These are phyloP conservation scores for Hypsibius dujardini DNA, from an alignment of 1,140 invertebrate genomes.

Conservation along the genomic window DNA sequence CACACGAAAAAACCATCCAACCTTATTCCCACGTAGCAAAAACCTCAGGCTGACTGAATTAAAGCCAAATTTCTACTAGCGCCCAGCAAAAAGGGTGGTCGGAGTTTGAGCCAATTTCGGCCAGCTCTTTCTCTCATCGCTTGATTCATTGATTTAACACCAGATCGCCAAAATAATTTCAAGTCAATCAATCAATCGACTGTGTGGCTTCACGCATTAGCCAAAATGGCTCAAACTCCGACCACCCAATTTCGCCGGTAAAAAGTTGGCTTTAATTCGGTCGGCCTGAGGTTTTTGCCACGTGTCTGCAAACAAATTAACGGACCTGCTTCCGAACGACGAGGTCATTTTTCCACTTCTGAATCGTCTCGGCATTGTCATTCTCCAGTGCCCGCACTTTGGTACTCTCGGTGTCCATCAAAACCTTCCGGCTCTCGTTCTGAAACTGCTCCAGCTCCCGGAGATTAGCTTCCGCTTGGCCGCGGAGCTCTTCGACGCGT, in stretches of 20 bases:
- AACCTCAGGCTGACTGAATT: no score
- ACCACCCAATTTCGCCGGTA: neutral
- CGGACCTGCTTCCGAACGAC: constrained; percentile 77
- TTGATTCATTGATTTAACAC: no score
- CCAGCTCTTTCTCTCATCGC: no score
- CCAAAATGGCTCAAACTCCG: neutral
- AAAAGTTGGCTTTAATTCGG: neutral
- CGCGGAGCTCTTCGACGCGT: constrained; percentile 76
- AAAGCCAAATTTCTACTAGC: no score
- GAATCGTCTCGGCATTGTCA: constrained; percentile 59
- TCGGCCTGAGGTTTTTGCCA: neutral
- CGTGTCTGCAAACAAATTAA: neutral
- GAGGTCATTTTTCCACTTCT: constrained; percentile 73
- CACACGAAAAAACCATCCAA: no score
- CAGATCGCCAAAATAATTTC: no score
- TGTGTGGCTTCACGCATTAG: no score
- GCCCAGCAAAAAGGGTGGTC: no score
- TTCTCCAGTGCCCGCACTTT: constrained; percentile 87
- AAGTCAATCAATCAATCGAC: no score
- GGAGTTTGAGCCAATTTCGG: no score
- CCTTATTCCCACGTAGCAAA: no score
- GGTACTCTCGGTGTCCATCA: constrained; percentile 85
- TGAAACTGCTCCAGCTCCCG: constrained; percentile 48
- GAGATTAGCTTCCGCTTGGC: constrained; percentile 67
- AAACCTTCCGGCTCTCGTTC: constrained; percentile 54